Percentiles rank a stretch among this genome's conserved stretches.
phyloP scores from a whole-genome alignment of 1,140 invertebrate genomes.

The Drosophila kohkoa region DNA sequence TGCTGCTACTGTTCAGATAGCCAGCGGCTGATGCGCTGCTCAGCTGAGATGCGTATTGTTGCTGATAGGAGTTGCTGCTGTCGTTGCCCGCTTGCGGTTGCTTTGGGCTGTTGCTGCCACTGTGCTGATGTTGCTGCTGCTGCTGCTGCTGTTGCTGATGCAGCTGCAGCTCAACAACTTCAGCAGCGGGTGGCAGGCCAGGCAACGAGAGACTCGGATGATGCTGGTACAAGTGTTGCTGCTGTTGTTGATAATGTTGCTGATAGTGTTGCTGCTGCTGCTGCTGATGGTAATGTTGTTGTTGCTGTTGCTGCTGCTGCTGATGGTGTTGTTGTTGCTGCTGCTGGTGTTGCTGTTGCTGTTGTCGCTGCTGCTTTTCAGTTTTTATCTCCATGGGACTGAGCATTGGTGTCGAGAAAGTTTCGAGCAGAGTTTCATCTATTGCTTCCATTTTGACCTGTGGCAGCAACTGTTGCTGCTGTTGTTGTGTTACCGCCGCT shows the following conservation, averaged over 20 bases:
- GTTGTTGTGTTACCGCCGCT: conserved; percentile 19
- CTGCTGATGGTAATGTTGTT: conserved; percentile 64
- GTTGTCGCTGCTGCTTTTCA: conserved; percentile 84
- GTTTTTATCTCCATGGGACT: conserved; percentile 91
- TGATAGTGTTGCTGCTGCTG: conserved; percentile 67
- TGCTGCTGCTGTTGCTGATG: conserved; percentile 59
- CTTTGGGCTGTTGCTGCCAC: conserved; percentile 49
- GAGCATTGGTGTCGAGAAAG: conserved; percentile 87
- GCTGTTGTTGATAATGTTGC: conserved; percentile 63
- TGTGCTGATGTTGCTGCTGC: conserved; percentile 57
- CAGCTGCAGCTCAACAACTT: conserved; percentile 69
- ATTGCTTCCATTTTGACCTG: conserved; percentile 91
- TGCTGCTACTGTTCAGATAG: conserved; percentile 73
- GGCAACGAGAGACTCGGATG: conserved; percentile 75
- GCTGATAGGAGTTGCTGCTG: conserved; percentile 83
- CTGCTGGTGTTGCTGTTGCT: conserved; percentile 77
- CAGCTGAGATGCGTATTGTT: conserved; percentile 83
- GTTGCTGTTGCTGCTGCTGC: conserved; percentile 57
- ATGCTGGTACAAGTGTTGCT: conserved; percentile 81
- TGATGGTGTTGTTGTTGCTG: conserved; percentile 65
- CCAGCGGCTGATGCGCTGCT: conserved; percentile 54
- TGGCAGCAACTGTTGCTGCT: conserved; percentile 73
- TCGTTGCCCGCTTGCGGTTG: conserved; percentile 68
- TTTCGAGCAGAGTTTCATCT: conserved; percentile 86
- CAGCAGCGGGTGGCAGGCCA: conserved; percentile 74